A percentile compares a stretch with the other conserved stretches of the same genome.
Conservation (phyloP, 2,113 vertebrate genomes). For the Odocoileus virginianus region DNA sequence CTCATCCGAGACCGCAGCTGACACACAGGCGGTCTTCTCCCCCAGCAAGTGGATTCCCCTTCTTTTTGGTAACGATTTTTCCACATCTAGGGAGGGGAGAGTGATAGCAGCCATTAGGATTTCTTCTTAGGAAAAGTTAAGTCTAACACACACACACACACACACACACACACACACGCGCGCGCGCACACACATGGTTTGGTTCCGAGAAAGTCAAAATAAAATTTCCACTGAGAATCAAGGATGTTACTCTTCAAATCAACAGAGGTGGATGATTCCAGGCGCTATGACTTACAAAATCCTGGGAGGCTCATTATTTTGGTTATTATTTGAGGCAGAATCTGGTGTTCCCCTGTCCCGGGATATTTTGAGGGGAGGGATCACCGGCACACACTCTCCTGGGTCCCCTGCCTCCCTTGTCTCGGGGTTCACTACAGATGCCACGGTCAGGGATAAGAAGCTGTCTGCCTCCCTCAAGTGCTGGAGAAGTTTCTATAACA, state of each 20-base stretch:
- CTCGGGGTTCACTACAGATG: neutral
- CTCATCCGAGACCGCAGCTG: slow-evolving; percentile 88
- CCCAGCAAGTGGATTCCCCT: slow-evolving; percentile 73
- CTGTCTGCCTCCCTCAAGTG: neutral
- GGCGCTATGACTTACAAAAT: rapidly evolving
- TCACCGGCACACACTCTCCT: rapidly evolving
- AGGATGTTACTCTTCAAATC: neutral
- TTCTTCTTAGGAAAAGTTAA: slow-evolving; percentile 17
- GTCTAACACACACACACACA: neutral
- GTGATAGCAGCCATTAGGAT: slow-evolving; percentile 13
- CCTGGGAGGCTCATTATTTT: neutral
- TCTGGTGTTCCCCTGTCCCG: neutral
- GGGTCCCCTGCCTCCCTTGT: neutral
- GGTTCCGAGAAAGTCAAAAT: neutral
- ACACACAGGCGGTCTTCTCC: slow-evolving; percentile 83
- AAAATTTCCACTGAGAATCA: slow-evolving; percentile 10
- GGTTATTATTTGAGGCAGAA: neutral
- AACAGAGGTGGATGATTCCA: neutral
- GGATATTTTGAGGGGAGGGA: neutral
- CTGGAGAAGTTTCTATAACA: neutral
- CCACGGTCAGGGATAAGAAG: neutral
- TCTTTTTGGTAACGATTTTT: slow-evolving; percentile 71
- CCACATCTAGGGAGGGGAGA: slow-evolving; percentile 72
- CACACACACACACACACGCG: neutral
- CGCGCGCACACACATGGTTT: neutral